These are phyloP conservation scores for Phylloscopus collybita DNA, from an alignment of 2,797 vertebrate genomes.

Conservation along the genomic window DNA sequence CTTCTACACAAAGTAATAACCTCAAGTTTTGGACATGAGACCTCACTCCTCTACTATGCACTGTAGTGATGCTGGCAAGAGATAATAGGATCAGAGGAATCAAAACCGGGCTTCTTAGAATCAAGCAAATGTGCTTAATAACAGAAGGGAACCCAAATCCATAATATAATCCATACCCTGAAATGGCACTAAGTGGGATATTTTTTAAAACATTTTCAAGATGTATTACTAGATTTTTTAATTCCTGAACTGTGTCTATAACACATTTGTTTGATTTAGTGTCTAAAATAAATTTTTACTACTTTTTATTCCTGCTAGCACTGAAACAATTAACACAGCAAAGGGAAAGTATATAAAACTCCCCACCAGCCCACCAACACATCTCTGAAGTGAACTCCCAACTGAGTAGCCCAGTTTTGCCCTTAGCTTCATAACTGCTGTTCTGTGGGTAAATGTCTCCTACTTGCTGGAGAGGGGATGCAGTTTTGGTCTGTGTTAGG, in stretches of 20 bases:
- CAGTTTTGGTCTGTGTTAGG: background rate
- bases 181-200: background rate
- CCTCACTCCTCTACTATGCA: background rate
- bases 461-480: background rate
- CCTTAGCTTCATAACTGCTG: background rate
- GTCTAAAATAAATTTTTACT: conserved; percentile 41
- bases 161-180: conserved; percentile 15
- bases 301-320: conserved; percentile 27
- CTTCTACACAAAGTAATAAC: background rate
- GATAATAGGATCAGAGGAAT: background rate
- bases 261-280: conserved; percentile 49
- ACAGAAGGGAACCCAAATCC: background rate
- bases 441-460: background rate
- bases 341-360: background rate
- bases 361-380: background rate
- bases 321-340: conserved; percentile 14
- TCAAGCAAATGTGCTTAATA: conserved; percentile 11
- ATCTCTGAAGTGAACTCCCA: background rate
- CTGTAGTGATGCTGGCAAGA: background rate
- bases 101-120: background rate
- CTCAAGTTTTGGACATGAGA: background rate
- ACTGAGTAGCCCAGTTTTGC: background rate
- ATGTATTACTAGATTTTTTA: conserved; percentile 30
- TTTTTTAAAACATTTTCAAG: conserved; percentile 42
- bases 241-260: conserved; percentile 29